These are phyloP conservation scores for Lipophrys pholis DNA, from an alignment of 2,113 vertebrate species.

Conservation along the genomic window DNA sequence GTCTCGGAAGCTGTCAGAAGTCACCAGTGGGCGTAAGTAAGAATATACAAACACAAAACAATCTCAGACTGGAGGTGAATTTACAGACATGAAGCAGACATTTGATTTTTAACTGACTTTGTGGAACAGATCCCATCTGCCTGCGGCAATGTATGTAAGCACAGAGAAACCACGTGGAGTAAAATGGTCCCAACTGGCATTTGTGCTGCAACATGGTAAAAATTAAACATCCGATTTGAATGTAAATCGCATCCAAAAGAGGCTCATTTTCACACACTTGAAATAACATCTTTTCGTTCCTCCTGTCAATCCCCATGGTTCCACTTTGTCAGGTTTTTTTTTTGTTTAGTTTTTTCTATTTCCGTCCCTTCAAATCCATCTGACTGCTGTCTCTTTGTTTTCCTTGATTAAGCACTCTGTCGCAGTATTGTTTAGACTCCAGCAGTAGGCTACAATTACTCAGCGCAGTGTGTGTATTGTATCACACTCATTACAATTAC, in stretches of 20 bases:
- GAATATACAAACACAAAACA: conserved; percentile 61
- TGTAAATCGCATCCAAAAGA: conserved; percentile 42
- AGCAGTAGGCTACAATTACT: conserved; percentile 65
- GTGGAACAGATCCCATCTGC: conserved; percentile 18
- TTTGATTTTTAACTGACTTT: conserved; percentile 36
- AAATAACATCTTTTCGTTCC: conserved; percentile 33
- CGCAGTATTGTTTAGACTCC: conserved; percentile 60
- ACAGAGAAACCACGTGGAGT: conserved; percentile 10
- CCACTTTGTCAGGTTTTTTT: conserved; percentile 49
- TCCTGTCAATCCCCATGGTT: conserved; percentile 34
- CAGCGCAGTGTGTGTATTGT: conserved; percentile 56
- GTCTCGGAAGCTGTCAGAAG: conserved; percentile 54
- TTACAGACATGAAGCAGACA: conserved; percentile 58
- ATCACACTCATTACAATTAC: conserved; percentile 71
- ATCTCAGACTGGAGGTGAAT: conserved; percentile 50
- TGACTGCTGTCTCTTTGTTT: conserved; percentile 61
- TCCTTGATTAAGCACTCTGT: conserved; percentile 66
- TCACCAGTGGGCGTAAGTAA: conserved; percentile 59
- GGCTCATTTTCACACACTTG: conserved; percentile 21
- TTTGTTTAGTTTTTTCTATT: conserved; percentile 52
- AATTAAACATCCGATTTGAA: conserved; percentile 46
- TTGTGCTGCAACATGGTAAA: conserved; percentile 1
- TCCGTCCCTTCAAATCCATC: conserved; percentile 51
- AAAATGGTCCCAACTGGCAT: conserved; percentile 16
- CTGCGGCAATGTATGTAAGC: conserved; percentile 21